Percentiles rank a stretch among this genome's conserved stretches.
Conservation (phyloP, 2,888 invertebrate species). For the Tortrix viridana region DNA sequence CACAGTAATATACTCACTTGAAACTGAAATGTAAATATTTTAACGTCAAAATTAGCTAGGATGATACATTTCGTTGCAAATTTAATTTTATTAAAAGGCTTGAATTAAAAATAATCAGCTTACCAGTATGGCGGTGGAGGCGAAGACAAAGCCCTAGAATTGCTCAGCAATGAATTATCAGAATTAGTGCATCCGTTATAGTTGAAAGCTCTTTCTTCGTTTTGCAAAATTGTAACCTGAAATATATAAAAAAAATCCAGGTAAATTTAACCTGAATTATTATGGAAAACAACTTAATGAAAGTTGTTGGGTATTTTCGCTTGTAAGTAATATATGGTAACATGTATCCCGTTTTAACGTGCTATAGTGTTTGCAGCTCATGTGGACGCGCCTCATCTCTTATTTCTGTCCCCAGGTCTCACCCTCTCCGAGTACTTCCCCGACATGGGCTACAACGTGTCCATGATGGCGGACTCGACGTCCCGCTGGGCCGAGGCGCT, state of each 20-base stretch:
- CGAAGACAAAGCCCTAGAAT: constrained; percentile 55
- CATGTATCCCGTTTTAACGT: too few relatives aligned
- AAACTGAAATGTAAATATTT: too few relatives aligned
- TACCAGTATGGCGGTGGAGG: constrained; percentile 75
- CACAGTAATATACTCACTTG: too few relatives aligned
- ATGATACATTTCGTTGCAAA: too few relatives aligned
- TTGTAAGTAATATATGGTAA: too few relatives aligned
- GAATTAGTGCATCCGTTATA: constrained; percentile 70
- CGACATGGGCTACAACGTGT: constrained; percentile 99
- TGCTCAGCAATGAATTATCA: constrained; percentile 64
- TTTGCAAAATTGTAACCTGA: constrained; percentile 75
- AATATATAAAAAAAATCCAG: background rate
- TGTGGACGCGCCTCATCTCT: too few relatives aligned
- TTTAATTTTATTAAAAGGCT: too few relatives aligned
- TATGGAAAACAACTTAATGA: too few relatives aligned
- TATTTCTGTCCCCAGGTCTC: constrained; percentile 92
- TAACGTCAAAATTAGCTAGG: too few relatives aligned
- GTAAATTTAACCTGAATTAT: background rate
- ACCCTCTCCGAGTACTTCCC: constrained; percentile 99
- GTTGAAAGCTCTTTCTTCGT: constrained; percentile 72
- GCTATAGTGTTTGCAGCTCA: too few relatives aligned
- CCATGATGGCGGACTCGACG: constrained; percentile 99
- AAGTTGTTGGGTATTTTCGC: too few relatives aligned
- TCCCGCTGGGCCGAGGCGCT: constrained; percentile 99
- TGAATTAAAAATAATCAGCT: background rate